Conservation (phyloP, 37 sponge, comb jelly and placozoan genomes). For the Bolinopsis microptera region DNA sequence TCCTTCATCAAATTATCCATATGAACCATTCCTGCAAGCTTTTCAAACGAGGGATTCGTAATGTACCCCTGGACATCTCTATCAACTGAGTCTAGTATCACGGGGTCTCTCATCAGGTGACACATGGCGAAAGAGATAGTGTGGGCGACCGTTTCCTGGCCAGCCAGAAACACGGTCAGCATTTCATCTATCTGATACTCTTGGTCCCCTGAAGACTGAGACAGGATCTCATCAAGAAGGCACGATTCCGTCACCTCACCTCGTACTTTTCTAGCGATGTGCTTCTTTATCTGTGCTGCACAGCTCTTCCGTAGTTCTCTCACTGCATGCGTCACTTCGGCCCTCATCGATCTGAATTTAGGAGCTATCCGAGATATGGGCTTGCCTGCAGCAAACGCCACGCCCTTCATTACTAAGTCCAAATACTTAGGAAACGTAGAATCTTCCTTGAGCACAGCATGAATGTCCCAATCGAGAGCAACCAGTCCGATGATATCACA, state of each 20-base stretch:
- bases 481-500: neutral
- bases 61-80: neutral
- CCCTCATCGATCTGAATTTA: neutral
- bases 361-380: neutral
- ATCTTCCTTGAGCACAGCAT: neutral
- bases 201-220: neutral
- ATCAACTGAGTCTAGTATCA: neutral
- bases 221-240: constrained; percentile 6
- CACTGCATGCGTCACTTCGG: neutral
- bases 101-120: neutral
- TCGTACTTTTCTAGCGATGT: neutral
- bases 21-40: neutral
- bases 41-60: neutral
- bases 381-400: neutral
- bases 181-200: constrained; percentile 4
- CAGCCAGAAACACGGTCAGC: constrained; percentile 13
- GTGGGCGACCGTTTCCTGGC: constrained; percentile 32
- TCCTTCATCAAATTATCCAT: constrained; percentile 8
- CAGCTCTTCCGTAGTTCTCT: neutral
- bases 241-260: neutral
- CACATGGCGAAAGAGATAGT: neutral
- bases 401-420: neutral
- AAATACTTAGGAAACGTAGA: neutral
- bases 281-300: neutral
- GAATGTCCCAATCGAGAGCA: constrained; percentile 12